These are phyloP conservation scores for Drosophila falleni DNA, from an alignment of 2,888 invertebrate genomes.

Conservation along the genomic window DNA sequence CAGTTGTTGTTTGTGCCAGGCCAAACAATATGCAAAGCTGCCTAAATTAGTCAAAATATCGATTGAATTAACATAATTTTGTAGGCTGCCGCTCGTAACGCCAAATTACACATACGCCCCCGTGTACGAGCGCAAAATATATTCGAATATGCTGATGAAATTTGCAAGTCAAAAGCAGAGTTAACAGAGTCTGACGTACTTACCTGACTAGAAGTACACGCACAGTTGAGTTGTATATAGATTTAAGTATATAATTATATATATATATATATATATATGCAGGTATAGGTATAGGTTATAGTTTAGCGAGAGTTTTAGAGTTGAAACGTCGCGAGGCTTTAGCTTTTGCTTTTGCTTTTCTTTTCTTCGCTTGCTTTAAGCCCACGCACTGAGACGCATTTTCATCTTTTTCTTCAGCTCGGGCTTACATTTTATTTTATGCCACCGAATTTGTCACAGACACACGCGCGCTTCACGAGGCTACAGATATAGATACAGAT, in stretches of 20 bases:
- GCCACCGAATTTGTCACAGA: constrained; percentile 45
- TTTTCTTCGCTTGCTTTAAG: constrained; percentile 15
- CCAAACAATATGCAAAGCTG: constrained; percentile 44
- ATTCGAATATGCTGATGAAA: constrained; percentile 33
- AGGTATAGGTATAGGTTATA: constrained; percentile 24
- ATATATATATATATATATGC: constrained; percentile 15
- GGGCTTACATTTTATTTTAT: constrained; percentile 57
- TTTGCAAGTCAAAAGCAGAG: constrained; percentile 49
- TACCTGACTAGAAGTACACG: constrained; percentile 54
- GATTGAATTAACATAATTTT: constrained; percentile 73
- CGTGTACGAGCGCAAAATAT: constrained; percentile 16
- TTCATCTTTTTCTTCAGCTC: constrained; percentile 31
- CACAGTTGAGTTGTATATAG: constrained; percentile 31
- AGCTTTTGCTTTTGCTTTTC: constrained; percentile 22
- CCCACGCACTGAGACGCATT: constrained; percentile 39
- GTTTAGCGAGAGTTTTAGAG: constrained; percentile 44
- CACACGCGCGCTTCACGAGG: constrained; percentile 43
- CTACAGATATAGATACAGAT: constrained; percentile 19
- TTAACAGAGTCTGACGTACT: constrained; percentile 27
- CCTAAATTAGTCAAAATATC: constrained; percentile 60
- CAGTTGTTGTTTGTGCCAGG: constrained; percentile 10
- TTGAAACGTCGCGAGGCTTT: constrained; percentile 40
- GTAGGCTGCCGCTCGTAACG: constrained; percentile 5
- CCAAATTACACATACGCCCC: constrained; percentile 51
- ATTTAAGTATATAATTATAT: constrained; percentile 13